A percentile compares a stretch with the other conserved stretches of the same genome.
These are phyloP conservation scores for Catocala nupta DNA, from an alignment of 2,888 invertebrate species.

Conservation along the genomic window DNA sequence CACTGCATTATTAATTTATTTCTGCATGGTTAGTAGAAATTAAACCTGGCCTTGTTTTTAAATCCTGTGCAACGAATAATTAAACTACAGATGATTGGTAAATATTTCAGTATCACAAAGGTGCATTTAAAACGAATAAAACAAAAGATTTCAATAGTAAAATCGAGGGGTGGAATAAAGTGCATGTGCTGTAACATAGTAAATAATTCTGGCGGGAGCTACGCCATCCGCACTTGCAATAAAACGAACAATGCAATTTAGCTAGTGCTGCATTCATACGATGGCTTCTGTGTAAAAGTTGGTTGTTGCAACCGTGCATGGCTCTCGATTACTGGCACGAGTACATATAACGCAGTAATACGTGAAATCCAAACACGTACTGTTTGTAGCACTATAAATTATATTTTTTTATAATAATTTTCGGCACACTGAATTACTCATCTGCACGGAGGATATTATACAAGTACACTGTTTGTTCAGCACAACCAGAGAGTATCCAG, in stretches of 20 bases:
- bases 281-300: constrained; percentile 75
- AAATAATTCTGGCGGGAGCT: constrained; percentile 83
- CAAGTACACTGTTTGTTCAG: no score
- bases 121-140: constrained; percentile 62
- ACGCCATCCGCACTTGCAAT: constrained; percentile 81
- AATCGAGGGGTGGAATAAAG: constrained; percentile 79
- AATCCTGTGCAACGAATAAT: not conserved
- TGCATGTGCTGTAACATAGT: constrained; percentile 83
- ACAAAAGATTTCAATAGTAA: constrained; percentile 74
- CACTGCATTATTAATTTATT: no score
- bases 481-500: no score
- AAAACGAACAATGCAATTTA: constrained; percentile 86
- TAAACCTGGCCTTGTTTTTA: not conserved
- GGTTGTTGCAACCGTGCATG: constrained; percentile 58
- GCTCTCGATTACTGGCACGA: constrained; percentile 63
- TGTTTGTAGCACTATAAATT: not conserved
- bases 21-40: no score
- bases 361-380: constrained; percentile 52
- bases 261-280: constrained; percentile 79
- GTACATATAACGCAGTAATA: constrained; percentile 61
- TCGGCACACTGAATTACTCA: no score
- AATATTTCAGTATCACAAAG: constrained; percentile 26
- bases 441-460: no score
- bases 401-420: no score
- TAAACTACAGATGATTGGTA: constrained; percentile 3